Percentiles rank a stretch among this genome's conserved stretches.
phyloP scores from a whole-genome alignment of 2,113 vertebrate species.

The Uria aalge region DNA sequence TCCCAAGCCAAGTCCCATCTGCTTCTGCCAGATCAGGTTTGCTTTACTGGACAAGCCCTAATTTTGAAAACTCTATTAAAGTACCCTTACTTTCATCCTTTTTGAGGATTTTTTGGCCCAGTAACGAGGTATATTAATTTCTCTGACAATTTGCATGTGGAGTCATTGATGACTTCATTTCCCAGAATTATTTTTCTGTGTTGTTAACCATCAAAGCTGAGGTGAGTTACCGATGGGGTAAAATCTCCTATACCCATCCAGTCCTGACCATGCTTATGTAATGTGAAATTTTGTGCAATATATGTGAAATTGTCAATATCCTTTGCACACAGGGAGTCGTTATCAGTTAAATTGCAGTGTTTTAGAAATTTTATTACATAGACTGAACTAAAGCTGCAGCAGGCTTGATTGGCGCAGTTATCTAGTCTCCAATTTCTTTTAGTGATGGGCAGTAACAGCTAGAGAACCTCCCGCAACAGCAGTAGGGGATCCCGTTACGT shows the following conservation, averaged over 20 bases:
- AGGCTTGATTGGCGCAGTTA: background rate
- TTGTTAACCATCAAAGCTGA: background rate
- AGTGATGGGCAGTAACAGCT: background rate
- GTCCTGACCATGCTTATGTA: background rate
- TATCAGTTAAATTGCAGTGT: background rate
- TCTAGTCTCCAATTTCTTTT: background rate
- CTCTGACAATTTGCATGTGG: background rate
- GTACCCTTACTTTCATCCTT: background rate
- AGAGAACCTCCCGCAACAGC: fast-evolving
- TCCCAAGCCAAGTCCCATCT: background rate
- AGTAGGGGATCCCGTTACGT: fast-evolving
- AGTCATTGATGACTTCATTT: background rate
- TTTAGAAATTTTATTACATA: background rate
- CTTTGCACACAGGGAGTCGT: background rate
- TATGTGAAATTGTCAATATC: background rate
- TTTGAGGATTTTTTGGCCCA: background rate
- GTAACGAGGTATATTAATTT: background rate
- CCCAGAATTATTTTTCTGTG: background rate
- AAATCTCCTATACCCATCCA: background rate
- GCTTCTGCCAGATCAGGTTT: background rate
- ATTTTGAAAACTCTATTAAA: background rate
- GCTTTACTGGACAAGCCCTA: background rate
- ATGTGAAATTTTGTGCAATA: background rate
- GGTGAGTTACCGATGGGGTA: background rate
- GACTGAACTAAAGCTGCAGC: background rate